Base-by-base conservation (phyloP, 37 sponge, comb jelly and placozoan species). In the Halichondria panicea region DNA sequence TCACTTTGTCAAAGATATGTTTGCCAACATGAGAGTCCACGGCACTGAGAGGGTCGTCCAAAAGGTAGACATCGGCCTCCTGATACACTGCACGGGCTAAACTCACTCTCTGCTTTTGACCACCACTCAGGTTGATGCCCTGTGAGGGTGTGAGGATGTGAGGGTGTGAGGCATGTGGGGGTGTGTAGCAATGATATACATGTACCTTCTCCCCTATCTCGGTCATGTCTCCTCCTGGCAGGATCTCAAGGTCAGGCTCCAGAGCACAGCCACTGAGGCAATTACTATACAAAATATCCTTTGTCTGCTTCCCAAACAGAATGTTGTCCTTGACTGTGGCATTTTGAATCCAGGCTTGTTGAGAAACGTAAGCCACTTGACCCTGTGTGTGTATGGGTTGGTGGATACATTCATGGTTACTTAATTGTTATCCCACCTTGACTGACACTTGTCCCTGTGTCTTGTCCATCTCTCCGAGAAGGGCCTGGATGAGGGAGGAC, bases 111-210 rank as follows among this genome's bases (percentile, higher is more conserved):
- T 98, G 99, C 79, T 98, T 98, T 87, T 98, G 99, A 57, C 99
- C 99, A 48, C 99, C 99, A 90, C 99, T 98, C 50, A 98, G 65
- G 75, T 98, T 98, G 71, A 98, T 98, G 39, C 99, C 99, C 95
- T 96, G 78, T 11, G 12, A 28, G 22, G 22, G n/a, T n/a, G n/a
- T n/a, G n/a, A n/a, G n/a, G n/a, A n/a, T n/a, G n/a, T n/a, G n/a
- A n/a, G n/a, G n/a, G n/a, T n/a, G n/a, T n/a, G n/a, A n/a, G n/a
- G n/a, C n/a, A n/a, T n/a, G n/a, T n/a, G n/a, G n/a, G n/a, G n/a
- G n/a, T n/a, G n/a, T n/a, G n/a, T n/a, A n/a, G n/a, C n/a, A n/a
- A n/a, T n/a, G n/a, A n/a, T n/a, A n/a, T n/a, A n/a, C n/a, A 28
- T 55, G 30, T 48, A 96, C 96, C 96, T 97, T 97, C 84, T 94